These are phyloP conservation scores for Platorchestia sp. DNA, from an alignment of 1,140 invertebrate genomes.

Conservation along the genomic window DNA sequence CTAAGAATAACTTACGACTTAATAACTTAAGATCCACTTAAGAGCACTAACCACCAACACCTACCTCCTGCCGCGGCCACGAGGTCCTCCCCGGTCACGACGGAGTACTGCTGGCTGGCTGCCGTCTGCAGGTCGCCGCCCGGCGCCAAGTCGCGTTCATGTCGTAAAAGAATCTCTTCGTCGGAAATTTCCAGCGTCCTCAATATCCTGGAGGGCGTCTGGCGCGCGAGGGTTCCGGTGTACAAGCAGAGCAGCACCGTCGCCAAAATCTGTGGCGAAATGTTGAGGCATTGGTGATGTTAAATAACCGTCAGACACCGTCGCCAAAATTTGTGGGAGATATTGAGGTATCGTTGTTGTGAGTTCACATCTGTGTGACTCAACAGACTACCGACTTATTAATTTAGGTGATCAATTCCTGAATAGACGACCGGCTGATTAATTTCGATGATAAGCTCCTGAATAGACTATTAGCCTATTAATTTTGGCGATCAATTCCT, in stretches of 20 bases:
- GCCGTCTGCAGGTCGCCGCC: not conserved
- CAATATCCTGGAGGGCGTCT: not conserved
- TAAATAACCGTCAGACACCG: not conserved
- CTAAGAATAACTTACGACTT: not conserved
- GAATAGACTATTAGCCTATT: not conserved
- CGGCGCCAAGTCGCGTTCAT: not conserved
- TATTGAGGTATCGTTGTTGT: not conserved
- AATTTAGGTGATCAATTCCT: not conserved
- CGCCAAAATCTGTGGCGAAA: not conserved
- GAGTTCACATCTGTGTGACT: not conserved
- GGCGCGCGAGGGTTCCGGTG: not conserved
- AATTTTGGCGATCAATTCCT: not conserved
- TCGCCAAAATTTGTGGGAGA: not conserved
- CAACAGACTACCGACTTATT: not conserved
- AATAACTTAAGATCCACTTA: not conserved
- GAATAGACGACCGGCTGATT: not conserved
- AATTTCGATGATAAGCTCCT: not conserved
- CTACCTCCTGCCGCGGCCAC: constrained; percentile 52
- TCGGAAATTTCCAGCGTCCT: not conserved
- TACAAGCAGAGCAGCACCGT: not conserved
- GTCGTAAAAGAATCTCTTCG: not conserved
- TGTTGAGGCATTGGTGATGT: not conserved
- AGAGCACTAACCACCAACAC: not conserved
- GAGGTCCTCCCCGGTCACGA: constrained; percentile 8
- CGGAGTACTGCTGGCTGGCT: not conserved